phyloP scores from a whole-genome alignment of 1,140 invertebrate genomes.

The Aphaenogaster floridana region DNA sequence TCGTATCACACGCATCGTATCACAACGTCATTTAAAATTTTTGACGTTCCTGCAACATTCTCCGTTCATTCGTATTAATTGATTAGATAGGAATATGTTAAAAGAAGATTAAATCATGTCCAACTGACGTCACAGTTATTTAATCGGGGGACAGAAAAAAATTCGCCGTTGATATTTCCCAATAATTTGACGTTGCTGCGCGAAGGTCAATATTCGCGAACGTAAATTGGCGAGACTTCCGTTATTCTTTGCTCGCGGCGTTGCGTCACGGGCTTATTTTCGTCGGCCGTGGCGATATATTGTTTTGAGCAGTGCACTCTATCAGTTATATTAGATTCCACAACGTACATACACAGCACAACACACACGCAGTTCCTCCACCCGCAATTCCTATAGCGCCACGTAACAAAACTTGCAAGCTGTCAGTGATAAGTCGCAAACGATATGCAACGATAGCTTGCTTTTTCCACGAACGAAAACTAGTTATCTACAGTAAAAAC shows the following conservation, averaged over 20 bases:
- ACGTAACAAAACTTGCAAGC: conserved; percentile 68
- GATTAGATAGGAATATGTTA: not conserved
- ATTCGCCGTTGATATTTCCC: not conserved
- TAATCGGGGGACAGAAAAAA: not conserved
- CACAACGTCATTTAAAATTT: conserved; percentile 5
- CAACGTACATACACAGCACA: conserved; percentile 62
- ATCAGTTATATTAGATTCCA: conserved; percentile 73
- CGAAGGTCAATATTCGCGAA: not conserved
- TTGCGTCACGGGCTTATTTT: conserved; percentile 63
- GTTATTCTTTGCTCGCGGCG: conserved; percentile 44
- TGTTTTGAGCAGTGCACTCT: conserved; percentile 41
- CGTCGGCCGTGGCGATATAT: conserved; percentile 31
- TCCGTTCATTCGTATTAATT: not conserved
- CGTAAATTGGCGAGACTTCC: conserved; percentile 13
- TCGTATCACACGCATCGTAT: not conserved
- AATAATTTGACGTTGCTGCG: not conserved
- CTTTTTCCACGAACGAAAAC: conserved; percentile 54
- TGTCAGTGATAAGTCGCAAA: conserved; percentile 70
- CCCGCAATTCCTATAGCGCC: conserved; percentile 23
- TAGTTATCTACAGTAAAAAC: conserved; percentile 30
- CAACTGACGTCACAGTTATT: not conserved
- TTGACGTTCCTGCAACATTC: not conserved
- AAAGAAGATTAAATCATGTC: not conserved
- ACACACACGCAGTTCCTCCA: not conserved
- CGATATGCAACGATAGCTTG: conserved; percentile 15